phyloP scores from a whole-genome alignment of 2,888 invertebrate species.

The Epicampocera succincta region DNA sequence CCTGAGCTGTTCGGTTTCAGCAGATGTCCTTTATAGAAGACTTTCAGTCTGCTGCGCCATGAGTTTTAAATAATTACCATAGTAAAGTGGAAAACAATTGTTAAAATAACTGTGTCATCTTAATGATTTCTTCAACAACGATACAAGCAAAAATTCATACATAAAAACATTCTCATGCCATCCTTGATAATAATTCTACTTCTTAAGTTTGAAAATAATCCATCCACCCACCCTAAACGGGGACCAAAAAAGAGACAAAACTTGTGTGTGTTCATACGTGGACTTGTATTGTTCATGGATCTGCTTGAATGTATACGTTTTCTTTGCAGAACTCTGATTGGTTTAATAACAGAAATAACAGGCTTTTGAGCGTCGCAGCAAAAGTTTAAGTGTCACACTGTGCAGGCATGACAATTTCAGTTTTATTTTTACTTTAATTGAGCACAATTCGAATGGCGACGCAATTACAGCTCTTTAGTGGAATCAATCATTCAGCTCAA shows the following conservation, averaged over 20 bases:
- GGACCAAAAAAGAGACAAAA: no score
- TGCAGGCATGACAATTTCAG: slow-evolving; percentile 13
- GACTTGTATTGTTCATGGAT: background rate
- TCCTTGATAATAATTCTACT: no score
- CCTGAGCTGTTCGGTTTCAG: no score
- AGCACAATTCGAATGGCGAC: no score
- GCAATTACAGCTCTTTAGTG: no score
- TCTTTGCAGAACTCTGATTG: slow-evolving; percentile 77
- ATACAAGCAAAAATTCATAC: slow-evolving; percentile 7
- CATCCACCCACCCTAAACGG: no score
- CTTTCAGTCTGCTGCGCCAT: no score
- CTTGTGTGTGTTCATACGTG: background rate
- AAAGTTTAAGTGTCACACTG: slow-evolving; percentile 4
- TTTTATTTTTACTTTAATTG: no score
- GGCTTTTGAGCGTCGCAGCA: slow-evolving; percentile 71
- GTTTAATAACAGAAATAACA: slow-evolving; percentile 81
- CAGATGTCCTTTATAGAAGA: no score
- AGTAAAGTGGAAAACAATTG: no score
- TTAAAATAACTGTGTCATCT: slow-evolving; percentile 37
- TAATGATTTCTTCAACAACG: slow-evolving; percentile 16
- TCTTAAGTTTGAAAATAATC: no score
- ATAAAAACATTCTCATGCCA: background rate
- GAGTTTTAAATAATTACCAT: background rate
- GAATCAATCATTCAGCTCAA: no score
- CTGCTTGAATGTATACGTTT: background rate